Evolutionary conservation across 2,797 vertebrate genomes (phyloP), one percentile per base, ranked within the genome.

Genomic region (Cirrhinus mrigala): DNA sequence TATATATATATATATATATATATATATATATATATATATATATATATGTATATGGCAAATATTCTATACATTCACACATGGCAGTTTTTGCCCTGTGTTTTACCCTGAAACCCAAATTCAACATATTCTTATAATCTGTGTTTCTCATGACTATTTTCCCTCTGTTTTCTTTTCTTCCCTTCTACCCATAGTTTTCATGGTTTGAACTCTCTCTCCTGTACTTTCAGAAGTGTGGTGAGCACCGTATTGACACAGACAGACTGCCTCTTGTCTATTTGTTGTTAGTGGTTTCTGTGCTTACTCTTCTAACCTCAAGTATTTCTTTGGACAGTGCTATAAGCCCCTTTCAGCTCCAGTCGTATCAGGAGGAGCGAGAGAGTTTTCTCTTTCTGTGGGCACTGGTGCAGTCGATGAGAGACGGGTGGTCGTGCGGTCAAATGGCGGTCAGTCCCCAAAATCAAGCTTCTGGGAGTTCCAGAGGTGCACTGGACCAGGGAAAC

Each of bases 211-310:
- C 79, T 85, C 86, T 88, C 82, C 62, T 86, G 81, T 66, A 87
- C 87, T 87, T 91, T 90, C 91, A 91, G 92, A 91, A 91, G 90
- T 84, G 80, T 60, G 83, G n/a, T 91, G 91, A 93, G 92, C 93
- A 91, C 93, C 89, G 89, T 92, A 92, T 90, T 93, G 94, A 94
- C 93, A 92, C 92, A 95, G 95, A 95, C 95, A 95, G 93, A 85
- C 92, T 93, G 95, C 94, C 95, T 95, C 94, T 91, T 94, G 93
- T 94, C 94, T 94, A 92, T 92, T 94, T 94, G 93, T 94, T 93
- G 94, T 92, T 91, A 94, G 93, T 92, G 91, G 92, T 93, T 91
- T 91, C 90, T 90, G 90, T 89, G 89, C 92, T 94, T 92, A 90
- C 90, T 90, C 91, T 93, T 90, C 89, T 86, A 87, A 90, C 90